Evolutionary conservation across 1,140 invertebrate species (phyloP).

Genomic region (Pseudobourletiella spinata): DNA sequence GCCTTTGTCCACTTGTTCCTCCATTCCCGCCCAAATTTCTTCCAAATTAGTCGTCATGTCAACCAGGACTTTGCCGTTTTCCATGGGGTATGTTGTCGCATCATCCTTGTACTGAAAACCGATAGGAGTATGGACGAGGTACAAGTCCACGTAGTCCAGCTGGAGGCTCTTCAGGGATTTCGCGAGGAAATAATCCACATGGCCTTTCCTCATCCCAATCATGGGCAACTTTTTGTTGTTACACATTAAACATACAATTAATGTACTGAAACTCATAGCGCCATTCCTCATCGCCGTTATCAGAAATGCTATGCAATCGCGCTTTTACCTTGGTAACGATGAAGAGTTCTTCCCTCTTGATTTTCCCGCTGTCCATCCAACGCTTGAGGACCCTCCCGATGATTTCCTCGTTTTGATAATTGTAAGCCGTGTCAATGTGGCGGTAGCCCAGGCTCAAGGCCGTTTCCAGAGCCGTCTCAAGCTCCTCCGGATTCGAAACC

Average conservation of each 20-base stretch:
- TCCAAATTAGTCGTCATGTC: slow-evolving; percentile 60
- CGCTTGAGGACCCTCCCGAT: slow-evolving; percentile 34
- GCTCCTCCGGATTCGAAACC: slow-evolving; percentile 34
- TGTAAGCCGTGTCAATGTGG: not conserved
- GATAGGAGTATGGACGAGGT: slow-evolving; percentile 42
- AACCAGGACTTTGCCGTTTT: slow-evolving; percentile 44
- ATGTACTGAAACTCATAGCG: not conserved
- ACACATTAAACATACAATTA: not conserved
- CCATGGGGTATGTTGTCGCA: slow-evolving; percentile 19
- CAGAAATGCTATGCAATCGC: slow-evolving; percentile 11
- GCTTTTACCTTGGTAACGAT: slow-evolving; percentile 41
- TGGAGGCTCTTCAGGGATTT: slow-evolving; percentile 61
- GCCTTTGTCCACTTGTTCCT: slow-evolving; percentile 40
- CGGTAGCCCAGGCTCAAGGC: slow-evolving; percentile 38
- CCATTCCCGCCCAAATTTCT: slow-evolving; percentile 57
- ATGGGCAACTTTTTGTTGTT: slow-evolving; percentile 36
- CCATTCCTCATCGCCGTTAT: not conserved
- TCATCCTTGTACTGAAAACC: slow-evolving; percentile 37
- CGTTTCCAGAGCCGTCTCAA: slow-evolving; percentile 36
- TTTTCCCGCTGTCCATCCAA: slow-evolving; percentile 37
- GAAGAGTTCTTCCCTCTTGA: slow-evolving; percentile 42
- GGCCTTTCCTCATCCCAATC: slow-evolving; percentile 44
- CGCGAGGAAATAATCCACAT: slow-evolving; percentile 47
- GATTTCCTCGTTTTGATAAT: slow-evolving; percentile 6
- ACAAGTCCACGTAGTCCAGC: slow-evolving; percentile 73